phyloP scores from a whole-genome alignment of 2,888 invertebrate genomes.

The Myopa testacea region DNA sequence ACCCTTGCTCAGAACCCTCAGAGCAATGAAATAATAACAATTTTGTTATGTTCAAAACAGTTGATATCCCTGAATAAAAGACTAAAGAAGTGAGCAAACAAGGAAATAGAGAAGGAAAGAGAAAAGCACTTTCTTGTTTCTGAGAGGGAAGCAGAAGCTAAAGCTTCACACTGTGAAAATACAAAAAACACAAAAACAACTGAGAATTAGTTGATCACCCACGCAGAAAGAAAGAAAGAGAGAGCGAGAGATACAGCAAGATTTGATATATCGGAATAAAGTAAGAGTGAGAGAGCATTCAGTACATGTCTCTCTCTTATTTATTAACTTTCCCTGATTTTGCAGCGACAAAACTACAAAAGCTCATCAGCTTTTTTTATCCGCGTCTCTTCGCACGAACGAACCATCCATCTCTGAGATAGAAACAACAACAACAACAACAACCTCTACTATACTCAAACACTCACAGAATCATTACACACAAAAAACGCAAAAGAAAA shows the following conservation, averaged over 20 bases:
- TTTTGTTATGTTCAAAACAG: too few species aligned
- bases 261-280: neutral
- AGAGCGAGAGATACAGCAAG: neutral
- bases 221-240: conserved; percentile 1
- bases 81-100: too few species aligned
- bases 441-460: neutral
- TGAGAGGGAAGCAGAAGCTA: too few species aligned
- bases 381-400: neutral
- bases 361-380: neutral
- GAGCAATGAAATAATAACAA: too few species aligned
- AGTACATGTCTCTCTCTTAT: neutral
- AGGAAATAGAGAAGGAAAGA: too few species aligned
- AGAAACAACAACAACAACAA: neutral
- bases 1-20: too few species aligned
- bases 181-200: too few species aligned
- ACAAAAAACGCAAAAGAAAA: conserved; percentile 20
- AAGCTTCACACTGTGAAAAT: too few species aligned
- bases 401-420: neutral
- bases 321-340: neutral
- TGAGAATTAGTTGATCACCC: too few species aligned
- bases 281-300: neutral
- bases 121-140: too few species aligned
- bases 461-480: too few species aligned
- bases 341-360: neutral
- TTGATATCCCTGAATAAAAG: too few species aligned